A percentile compares a stretch with the other conserved stretches of the same genome.
phyloP scores from a whole-genome alignment of 2,888 invertebrate genomes.

The Cryptops parisi region DNA sequence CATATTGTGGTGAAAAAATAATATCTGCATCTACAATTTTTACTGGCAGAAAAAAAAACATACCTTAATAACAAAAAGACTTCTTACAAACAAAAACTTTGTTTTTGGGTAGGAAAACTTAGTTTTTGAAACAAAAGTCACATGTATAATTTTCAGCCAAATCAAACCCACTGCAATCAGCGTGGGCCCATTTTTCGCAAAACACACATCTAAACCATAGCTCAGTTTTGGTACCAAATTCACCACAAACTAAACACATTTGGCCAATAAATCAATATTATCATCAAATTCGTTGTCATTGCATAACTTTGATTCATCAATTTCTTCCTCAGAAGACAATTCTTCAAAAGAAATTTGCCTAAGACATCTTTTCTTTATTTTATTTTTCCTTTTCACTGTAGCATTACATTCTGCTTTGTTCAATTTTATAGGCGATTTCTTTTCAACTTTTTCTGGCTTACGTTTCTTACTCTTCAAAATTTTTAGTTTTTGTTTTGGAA shows the following conservation, averaged over 20 bases:
- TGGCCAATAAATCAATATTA: background rate
- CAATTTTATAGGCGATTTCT: too few species aligned
- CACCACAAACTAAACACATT: background rate
- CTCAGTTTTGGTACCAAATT: background rate
- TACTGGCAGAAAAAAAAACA: too few species aligned
- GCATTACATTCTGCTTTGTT: too few species aligned
- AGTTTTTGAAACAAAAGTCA: background rate
- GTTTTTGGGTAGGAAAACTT: too few species aligned
- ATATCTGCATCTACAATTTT: too few species aligned
- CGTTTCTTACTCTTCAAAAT: too few species aligned
- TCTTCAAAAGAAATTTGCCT: background rate
- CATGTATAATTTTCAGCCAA: background rate
- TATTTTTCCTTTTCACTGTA: too few species aligned
- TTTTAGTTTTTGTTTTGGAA: too few species aligned
- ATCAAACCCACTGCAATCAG: background rate
- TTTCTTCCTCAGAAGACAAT: background rate
- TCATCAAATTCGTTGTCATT: background rate
- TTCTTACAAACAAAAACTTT: too few species aligned
- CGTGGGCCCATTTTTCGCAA: background rate
- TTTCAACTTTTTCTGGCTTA: too few species aligned
- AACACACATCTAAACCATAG: background rate
- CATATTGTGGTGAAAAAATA: too few species aligned
- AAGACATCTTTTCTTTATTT: background rate
- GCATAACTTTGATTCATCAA: background rate
- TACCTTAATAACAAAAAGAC: too few species aligned